Evolutionary conservation across 2,888 invertebrate genomes (phyloP), one percentile per base, ranked within the genome.

Genomic region (Dicycla oo): DNA sequence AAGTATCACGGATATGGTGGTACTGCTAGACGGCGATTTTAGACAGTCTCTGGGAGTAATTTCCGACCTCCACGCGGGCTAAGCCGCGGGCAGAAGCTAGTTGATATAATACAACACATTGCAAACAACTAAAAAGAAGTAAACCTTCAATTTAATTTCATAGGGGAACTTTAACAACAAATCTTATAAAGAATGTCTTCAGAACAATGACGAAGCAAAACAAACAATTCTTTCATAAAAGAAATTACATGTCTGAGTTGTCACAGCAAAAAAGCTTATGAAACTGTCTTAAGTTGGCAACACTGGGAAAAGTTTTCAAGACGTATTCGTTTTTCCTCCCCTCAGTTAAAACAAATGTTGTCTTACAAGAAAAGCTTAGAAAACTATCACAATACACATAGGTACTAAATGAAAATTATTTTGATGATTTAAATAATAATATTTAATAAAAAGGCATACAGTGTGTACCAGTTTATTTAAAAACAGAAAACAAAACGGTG

Each of bases 251-350:
- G 90, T 90, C 89, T 85, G 73, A 81, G 85, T 85, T 91, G 89
- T 91, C 90, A 88, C 86, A 89, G 84, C 88, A 91, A 92, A 91
- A 91, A 93, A 91, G 86, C 91, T 92, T 91, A 91, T 90, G 88
- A 91, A 92, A 92, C 89, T 89, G 87, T 90, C 89, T 83, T 68
- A 81, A 84, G 88, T 88, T 88, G 77, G 75, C 82, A 88, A 88
- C 81, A 84, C 72, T 53, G 77, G 71, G 69, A 69, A 86, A 90
- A 87, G 82, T 90, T 88, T 84, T 75, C 78, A 79, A 82, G 84
- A 86, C 82, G 79, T 81, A 87, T 90, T 85, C 85, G 87, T 89
- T 90, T 87, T 91, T 88, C 87, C 80, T 68, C 83, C 80, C 81
- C 80, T 74, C 67, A 8, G 69, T 75, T 78, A 69, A 81, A 81